Evolutionary conservation across 2,797 vertebrate species (phyloP), one percentile per base, ranked within the genome.

Genomic region (Pseudopleuronectes americanus): DNA sequence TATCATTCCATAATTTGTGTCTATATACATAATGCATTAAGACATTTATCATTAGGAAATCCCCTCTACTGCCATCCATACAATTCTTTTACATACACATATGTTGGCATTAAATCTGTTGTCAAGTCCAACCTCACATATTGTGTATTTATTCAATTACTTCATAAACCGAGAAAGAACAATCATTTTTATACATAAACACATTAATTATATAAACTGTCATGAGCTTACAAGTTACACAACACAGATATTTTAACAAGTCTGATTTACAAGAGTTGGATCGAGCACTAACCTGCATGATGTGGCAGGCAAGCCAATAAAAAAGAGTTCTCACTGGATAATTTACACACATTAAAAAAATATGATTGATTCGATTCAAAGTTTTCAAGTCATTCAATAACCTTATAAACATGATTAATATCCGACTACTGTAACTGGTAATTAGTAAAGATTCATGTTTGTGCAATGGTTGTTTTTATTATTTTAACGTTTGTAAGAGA

Each of bases 401-500:
- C 22, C 24, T 26, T 45, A 47, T 64, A 36, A 62, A 58, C 6
- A 41, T 17, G 14, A 43, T 43, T 43, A 17, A 14, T 14, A 13
- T 43, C 5, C 17, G 17, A 33, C 19, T 54, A 9, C 6, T 22
- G 31, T 14, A 3, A 22, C 41, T 43, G 6, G 24, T 38, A 64
- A 4, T 36, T 12, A 64, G 36, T 21, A 70, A 45, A 48, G 17
- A 53, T 51, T 36, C 2, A 22, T 26, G 33, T 57, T 2, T 21
- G 6, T 47, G n/a, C 23, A 13, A 1, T 16, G 17, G 48, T 38
- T 51, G 5, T 13, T 72, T 69, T 74, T 28, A 60, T 61, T 41
- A n/a, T 14, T 62, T 62, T 38, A 7, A 49, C 14, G 49, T 62
- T 21, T 43, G 7, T 38, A 9, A 33, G 59, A 31, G 47, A 43